A percentile compares a stretch with the other conserved stretches of the same genome.
phyloP scores from a whole-genome alignment of 2,797 vertebrate species.

The Meda fulgida region DNA sequence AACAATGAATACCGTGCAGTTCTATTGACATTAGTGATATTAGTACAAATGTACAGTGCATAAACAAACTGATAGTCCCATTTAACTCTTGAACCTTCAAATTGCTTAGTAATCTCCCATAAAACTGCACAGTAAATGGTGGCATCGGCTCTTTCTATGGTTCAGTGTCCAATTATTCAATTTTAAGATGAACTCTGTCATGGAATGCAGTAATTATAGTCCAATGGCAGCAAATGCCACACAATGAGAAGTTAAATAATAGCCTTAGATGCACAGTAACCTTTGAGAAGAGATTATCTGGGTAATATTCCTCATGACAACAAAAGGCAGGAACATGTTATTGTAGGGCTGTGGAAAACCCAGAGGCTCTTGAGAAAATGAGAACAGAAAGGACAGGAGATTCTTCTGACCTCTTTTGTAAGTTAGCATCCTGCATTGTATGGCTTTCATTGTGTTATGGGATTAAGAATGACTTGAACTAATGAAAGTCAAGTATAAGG shows the following conservation, averaged over 20 bases:
- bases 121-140: slow-evolving; percentile 65
- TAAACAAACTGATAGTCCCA: slow-evolving; percentile 61
- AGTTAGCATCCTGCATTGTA: slow-evolving; percentile 6
- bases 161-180: slow-evolving; percentile 75
- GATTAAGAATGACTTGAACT: not conserved
- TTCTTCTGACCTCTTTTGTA: slow-evolving; percentile 28
- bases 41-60: not conserved
- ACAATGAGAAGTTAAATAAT: slow-evolving; percentile 74
- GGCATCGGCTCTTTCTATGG: slow-evolving; percentile 63
- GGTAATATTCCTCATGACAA: slow-evolving; percentile 65
- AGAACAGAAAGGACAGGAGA: slow-evolving; percentile 24
- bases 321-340: slow-evolving; percentile 52
- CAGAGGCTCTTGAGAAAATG: slow-evolving; percentile 40
- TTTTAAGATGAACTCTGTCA: slow-evolving; percentile 70
- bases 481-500: not conserved
- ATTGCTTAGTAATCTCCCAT: slow-evolving; percentile 66
- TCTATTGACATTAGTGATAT: not conserved
- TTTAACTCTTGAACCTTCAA: slow-evolving; percentile 68
- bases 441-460: slow-evolving; percentile 19
- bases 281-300: slow-evolving; percentile 68
- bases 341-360: slow-evolving; percentile 35
- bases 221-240: slow-evolving; percentile 72
- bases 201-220: slow-evolving; percentile 76
- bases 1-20: too few relatives aligned
- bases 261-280: slow-evolving; percentile 71